phyloP scores from a whole-genome alignment of 2,113 vertebrate species.

The Polypterus senegalus region DNA sequence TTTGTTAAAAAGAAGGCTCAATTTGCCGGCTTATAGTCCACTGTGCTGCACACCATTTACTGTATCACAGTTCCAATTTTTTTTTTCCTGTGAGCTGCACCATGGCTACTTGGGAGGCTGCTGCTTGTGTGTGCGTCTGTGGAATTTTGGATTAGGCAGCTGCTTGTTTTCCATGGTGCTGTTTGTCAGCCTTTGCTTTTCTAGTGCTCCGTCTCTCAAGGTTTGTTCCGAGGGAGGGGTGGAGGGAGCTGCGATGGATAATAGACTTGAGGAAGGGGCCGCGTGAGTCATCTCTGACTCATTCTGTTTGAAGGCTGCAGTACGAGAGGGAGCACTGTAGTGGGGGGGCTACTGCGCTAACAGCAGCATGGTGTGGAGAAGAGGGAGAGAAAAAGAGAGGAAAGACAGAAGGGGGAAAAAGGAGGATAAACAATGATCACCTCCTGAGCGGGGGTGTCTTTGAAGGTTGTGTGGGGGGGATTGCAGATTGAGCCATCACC shows the following conservation, averaged over 20 bases:
- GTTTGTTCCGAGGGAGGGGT: slow-evolving; percentile 2
- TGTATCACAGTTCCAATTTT: not conserved
- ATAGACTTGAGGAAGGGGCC: slow-evolving; percentile 13
- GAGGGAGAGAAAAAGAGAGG: not conserved
- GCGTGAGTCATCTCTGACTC: slow-evolving; percentile 29
- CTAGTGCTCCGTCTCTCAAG: slow-evolving; percentile 5
- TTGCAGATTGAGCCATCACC: no score
- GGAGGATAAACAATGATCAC: no score
- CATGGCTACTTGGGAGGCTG: not conserved
- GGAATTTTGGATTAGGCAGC: not conserved
- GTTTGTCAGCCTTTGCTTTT: not conserved
- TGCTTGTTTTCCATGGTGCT: no score
- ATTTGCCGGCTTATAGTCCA: no score
- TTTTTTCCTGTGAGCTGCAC: not conserved
- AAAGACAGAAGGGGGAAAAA: not conserved
- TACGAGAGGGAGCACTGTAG: not conserved
- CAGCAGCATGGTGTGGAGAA: not conserved
- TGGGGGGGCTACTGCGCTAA: not conserved
- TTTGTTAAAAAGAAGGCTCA: no score
- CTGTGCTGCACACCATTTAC: not conserved
- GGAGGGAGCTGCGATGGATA: no score
- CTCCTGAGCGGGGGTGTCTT: no score
- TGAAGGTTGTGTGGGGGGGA: no score
- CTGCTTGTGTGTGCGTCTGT: not conserved
- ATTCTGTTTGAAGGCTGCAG: slow-evolving; percentile 14